Percentiles rank a stretch among this genome's conserved stretches.
These are phyloP conservation scores for Vulpes lagopus DNA, from an alignment of 2,113 vertebrate genomes.

Conservation along the genomic window DNA sequence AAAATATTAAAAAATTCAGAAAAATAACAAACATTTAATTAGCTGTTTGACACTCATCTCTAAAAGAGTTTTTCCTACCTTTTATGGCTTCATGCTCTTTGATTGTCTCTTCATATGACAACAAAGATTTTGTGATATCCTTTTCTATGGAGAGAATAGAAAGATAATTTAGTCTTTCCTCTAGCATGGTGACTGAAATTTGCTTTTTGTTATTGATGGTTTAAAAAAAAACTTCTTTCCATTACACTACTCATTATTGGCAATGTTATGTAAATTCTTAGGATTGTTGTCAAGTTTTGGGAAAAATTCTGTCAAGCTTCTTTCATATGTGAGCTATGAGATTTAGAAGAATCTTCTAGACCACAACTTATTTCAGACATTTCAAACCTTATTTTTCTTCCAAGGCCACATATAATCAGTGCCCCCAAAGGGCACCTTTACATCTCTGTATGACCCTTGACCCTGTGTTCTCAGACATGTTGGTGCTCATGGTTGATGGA, in stretches of 20 bases:
- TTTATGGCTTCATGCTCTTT: neutral
- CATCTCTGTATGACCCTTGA: neutral
- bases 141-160: constrained; percentile 16
- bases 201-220: neutral
- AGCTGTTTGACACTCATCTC: neutral
- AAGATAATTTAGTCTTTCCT: constrained; percentile 60
- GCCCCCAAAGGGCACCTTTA: no score
- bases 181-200: constrained; percentile 16
- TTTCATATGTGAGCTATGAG: neutral
- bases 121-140: constrained; percentile 22
- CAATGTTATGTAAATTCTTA: neutral
- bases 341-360: neutral
- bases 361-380: neutral
- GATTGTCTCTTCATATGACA: constrained; percentile 37
- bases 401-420: neutral
- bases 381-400: neutral
- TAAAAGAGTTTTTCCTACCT: neutral
- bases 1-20: neutral
- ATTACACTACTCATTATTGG: neutral
- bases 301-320: neutral
- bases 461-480: neutral
- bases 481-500: neutral
- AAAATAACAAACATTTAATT: constrained; percentile 42
- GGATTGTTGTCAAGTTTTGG: constrained; percentile 6
- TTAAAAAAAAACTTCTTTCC: constrained; percentile 46